A percentile compares a stretch with the other conserved stretches of the same genome.
Conservation (phyloP, 2,888 invertebrate species). For the Papilio protenor region DNA sequence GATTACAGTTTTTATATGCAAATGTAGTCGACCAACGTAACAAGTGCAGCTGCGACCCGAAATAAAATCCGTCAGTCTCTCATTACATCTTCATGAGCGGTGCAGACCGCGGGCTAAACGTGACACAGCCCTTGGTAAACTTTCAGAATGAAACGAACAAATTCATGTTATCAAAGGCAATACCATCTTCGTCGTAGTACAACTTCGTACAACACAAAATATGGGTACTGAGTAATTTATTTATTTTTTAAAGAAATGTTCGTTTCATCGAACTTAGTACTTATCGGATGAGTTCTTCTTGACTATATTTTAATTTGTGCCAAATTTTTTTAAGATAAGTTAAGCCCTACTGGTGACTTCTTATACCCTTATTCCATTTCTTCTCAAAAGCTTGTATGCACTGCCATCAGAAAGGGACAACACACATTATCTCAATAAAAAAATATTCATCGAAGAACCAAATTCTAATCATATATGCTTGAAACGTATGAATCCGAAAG, state of each 20-base stretch:
- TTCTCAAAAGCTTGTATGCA: too few relatives aligned
- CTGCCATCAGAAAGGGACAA: too few relatives aligned
- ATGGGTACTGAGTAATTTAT: background rate
- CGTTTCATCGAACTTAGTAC: background rate
- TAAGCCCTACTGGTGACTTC: too few relatives aligned
- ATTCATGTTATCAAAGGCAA: conserved; percentile 36
- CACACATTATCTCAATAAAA: too few relatives aligned
- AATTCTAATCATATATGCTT: background rate
- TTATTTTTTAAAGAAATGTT: background rate
- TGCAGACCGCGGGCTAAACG: conserved; percentile 38
- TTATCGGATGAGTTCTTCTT: too few relatives aligned
- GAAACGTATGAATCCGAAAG: background rate
- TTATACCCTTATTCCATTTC: too few relatives aligned
- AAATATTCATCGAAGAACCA: too few relatives aligned
- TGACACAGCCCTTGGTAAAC: conserved; percentile 33
- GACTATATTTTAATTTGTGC: too few relatives aligned
- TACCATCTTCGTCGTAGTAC: conserved; percentile 21
- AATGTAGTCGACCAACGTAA: conserved; percentile 32
- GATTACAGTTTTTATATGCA: conserved; percentile 36
- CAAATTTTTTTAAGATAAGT: too few relatives aligned
- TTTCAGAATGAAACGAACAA: conserved; percentile 32
- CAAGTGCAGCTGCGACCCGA: conserved; percentile 38
- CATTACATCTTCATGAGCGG: conserved; percentile 39
- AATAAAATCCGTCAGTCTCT: conserved; percentile 33
- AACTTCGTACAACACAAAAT: background rate